Evolutionary conservation across 2,113 vertebrate genomes (phyloP), one percentile per base, ranked within the genome.

Genomic region (Bostrychus sinensis): DNA sequence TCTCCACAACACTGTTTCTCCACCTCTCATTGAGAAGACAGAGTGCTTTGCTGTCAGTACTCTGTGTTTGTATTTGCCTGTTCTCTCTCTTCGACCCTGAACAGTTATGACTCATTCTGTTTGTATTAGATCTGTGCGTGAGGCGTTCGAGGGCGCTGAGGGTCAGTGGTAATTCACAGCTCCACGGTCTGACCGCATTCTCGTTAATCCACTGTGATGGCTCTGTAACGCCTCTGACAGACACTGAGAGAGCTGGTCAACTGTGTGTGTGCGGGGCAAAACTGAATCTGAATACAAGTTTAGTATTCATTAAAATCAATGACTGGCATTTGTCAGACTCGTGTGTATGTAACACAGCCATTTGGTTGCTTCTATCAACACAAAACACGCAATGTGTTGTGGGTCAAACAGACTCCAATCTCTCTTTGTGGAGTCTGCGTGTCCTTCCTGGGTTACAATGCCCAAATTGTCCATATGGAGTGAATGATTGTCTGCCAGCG

Each of bases 61-160:
- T 3, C 19, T 7, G 41, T 57, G 62, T 74, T 56, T 71, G 62
- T 48, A 50, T 74, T 36, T 77, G 54, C 30, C 16, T 36, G 36
- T n/a, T n/a, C 53, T 34, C 58, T 64, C 59, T 51, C 42, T 64
- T 43, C 30, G 56, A 62, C 79, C 74, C 60, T n/a, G 60, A 48
- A 48, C 22, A 13, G 72, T 50, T 62, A 39, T 80, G 76, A 78
- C 64, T 72, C 83, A 82, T 75, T 42, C 66, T 43, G 75, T 48
- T 78, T 65, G 28, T 30, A 42, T 77, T 71, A 68, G 45, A 48
- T 48, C 56, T 74, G 61, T 77, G 62, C 62, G 37, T 62, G 61
- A 41, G 23, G 11, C 61, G 70, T 67, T 60, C 23, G 56, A 75
- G 69, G 53, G 62, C 0, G 23, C 9, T 1, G 13, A n/a, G 51